phyloP scores from a whole-genome alignment of 2,113 vertebrate genomes.

The Zapus hudsonius region DNA sequence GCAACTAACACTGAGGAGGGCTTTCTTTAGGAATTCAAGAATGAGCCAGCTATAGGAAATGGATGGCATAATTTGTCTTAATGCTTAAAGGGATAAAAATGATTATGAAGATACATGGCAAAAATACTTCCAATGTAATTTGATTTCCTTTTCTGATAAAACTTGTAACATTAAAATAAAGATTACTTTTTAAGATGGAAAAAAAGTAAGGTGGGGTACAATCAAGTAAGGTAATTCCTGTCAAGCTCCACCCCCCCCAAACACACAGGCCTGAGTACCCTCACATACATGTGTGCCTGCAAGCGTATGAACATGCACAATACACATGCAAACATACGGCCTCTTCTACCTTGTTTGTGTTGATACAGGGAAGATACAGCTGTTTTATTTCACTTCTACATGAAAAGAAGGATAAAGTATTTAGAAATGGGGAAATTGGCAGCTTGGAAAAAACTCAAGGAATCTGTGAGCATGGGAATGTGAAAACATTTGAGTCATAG shows the following conservation, averaged over 20 bases:
- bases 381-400: slow-evolving; percentile 54
- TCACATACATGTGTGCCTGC: no score
- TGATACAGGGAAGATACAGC: neutral
- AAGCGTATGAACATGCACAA: no score
- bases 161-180: neutral
- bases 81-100: slow-evolving; percentile 7
- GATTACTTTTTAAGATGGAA: neutral
- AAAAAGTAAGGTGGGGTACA: no score
- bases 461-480: slow-evolving; percentile 61
- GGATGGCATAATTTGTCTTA: neutral
- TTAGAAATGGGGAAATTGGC: slow-evolving; percentile 73
- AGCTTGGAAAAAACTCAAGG: slow-evolving; percentile 60
- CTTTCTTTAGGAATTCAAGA: slow-evolving; percentile 36
- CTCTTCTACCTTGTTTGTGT: slow-evolving; percentile 32
- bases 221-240: no score
- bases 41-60: slow-evolving; percentile 24
- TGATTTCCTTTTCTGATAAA: neutral
- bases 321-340: no score
- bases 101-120: neutral
- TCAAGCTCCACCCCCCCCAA: no score
- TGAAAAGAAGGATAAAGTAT: slow-evolving; percentile 59
- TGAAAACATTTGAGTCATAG: slow-evolving; percentile 78
- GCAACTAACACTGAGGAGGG: neutral
- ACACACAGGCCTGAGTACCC: no score
- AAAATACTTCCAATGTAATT: slow-evolving; percentile 10